Conservation (phyloP, 2,113 vertebrate genomes). For the Rhabdornis inornatus region DNA sequence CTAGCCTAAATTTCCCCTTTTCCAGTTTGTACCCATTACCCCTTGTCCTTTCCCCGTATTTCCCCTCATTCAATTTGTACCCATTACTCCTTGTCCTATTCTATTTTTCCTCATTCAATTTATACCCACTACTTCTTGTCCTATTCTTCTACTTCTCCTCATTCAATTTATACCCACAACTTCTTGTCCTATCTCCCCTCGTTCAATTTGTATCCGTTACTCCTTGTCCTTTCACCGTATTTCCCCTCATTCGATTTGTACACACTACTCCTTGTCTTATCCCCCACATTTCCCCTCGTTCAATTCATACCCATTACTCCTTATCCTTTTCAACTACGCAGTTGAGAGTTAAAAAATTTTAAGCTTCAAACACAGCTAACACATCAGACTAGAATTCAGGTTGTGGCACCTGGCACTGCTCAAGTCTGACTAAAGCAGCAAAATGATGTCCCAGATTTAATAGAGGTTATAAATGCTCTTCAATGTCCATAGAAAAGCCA, state of each 20-base stretch:
- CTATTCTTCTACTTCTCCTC: too few relatives aligned
- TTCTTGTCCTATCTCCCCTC: too few relatives aligned
- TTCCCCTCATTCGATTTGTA: too few relatives aligned
- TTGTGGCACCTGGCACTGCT: fast-evolving
- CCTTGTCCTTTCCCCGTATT: too few relatives aligned
- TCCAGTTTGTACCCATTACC: neutral
- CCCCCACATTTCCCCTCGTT: too few relatives aligned
- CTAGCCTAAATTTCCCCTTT: neutral
- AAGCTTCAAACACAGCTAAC: neutral
- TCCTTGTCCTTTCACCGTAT: too few relatives aligned
- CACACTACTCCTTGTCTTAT: too few relatives aligned
- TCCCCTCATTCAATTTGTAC: neutral
- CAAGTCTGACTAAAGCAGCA: neutral
- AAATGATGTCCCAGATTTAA: fast-evolving
- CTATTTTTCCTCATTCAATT: too few relatives aligned
- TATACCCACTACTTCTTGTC: too few relatives aligned
- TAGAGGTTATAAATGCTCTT: fast-evolving
- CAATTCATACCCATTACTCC: too few relatives aligned
- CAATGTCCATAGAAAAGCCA: neutral
- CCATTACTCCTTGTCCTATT: too few relatives aligned
- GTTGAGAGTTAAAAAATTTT: fast-evolving
- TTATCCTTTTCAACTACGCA: neutral
- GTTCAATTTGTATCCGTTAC: neutral
- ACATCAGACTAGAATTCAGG: fast-evolving
- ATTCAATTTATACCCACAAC: too few relatives aligned